A percentile compares a stretch with the other conserved stretches of the same genome.
These are phyloP conservation scores for Ips nitidus DNA, from an alignment of 1,140 invertebrate species.

Conservation along the genomic window DNA sequence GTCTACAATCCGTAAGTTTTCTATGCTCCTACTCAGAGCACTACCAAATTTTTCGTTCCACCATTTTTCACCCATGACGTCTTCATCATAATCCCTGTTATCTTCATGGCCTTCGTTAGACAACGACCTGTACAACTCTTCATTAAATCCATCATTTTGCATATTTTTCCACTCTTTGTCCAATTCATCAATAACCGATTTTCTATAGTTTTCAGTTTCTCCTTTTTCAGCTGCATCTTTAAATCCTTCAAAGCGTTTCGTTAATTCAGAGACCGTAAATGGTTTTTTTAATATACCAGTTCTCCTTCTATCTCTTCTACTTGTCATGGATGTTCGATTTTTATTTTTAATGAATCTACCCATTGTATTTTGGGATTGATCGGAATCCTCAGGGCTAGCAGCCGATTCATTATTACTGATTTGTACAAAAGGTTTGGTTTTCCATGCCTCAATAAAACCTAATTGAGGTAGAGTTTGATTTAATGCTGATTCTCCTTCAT, in stretches of 20 bases:
- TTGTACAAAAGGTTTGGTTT: conserved; percentile 4
- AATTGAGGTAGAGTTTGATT: background rate
- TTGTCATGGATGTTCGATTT: background rate
- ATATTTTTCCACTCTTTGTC: conserved; percentile 33
- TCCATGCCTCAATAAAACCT: background rate
- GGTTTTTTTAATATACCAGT: conserved; percentile 9
- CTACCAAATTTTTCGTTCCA: background rate
- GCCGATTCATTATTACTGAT: too few relatives aligned
- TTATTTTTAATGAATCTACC: conserved; percentile 9
- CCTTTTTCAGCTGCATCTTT: conserved; percentile 30
- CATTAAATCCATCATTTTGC: conserved; percentile 32
- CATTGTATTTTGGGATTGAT: background rate
- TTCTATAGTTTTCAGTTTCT: conserved; percentile 30
- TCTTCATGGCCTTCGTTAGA: conserved; percentile 32
- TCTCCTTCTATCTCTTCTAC: background rate
- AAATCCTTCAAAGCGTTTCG: conserved; percentile 28
- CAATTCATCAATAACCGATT: conserved; percentile 31
- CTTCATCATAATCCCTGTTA: background rate
- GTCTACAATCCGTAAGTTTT: background rate
- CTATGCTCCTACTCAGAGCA: background rate
- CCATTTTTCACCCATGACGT: background rate
- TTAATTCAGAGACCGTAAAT: conserved; percentile 7
- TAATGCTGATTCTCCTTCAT: background rate
- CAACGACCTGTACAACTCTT: conserved; percentile 29
- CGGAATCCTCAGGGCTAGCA: background rate